Base-by-base conservation (phyloP, 2,888 invertebrate genomes). In the Campaea margaritaria region DNA sequence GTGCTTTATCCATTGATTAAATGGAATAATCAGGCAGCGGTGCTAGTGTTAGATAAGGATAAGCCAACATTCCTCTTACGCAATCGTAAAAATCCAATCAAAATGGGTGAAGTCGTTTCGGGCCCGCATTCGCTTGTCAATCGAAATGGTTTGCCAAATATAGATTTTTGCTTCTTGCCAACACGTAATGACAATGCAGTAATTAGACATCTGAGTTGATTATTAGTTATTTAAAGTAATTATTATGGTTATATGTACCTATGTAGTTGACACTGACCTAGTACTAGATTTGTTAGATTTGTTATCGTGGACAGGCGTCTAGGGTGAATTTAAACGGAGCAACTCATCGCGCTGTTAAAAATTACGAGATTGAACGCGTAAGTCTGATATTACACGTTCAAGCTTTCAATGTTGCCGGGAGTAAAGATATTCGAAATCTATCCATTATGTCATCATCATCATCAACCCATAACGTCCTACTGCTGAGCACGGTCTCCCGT, bases 1-100 rank as follows among this genome's bases (percentile, higher is more conserved):
- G 34, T 34, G 34, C 34, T 34, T 5, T 9, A 11, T 34, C 34
- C 34, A 34, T 34, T 15, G 12, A 11, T 3, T 52, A 56, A 45
- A 42, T 42, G 47, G 53, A 58, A 52, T 46, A 41, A 51, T 57
- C 67, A 58, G 76, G 78, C 75, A 76, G 79, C 69, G 86, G 86
- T 85, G 86, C 86, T 87, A 86, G 82, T 79, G 77, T 75, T 80
- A 82, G 73, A 69, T 81, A 80, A 82, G 75, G 61, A 69, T 68
- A 74, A 75, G 70, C 66, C 69, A 76, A 85, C 86, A 86, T 87
- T 86, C 85, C 85, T 75, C 64, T 67, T 66, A 73, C 49, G 62
- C 67, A 61, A 71, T 61, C 59, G 58, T 68, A 55, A 49, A 50
- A 62, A 58, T 46, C 64, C 54, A 58, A 65, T 44, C 49, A 43